phyloP scores from a whole-genome alignment of 2,888 invertebrate species.

The Mylabris sibirica region DNA sequence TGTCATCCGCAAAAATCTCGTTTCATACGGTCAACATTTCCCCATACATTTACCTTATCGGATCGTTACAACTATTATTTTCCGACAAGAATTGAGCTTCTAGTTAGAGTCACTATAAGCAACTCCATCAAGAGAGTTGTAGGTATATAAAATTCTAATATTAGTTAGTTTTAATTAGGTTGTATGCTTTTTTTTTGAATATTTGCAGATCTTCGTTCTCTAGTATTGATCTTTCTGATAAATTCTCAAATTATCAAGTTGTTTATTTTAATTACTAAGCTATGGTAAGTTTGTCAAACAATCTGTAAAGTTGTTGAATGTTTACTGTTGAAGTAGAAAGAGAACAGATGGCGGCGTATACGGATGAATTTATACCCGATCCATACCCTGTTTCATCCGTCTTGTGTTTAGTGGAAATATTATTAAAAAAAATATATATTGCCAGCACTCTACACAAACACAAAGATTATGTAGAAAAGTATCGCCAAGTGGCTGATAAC shows the following conservation, averaged over 20 bases:
- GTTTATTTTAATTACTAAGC: neutral
- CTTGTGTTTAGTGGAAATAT: no score
- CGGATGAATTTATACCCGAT: no score
- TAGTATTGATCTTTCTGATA: neutral
- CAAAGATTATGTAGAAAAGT: neutral
- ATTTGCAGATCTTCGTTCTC: neutral
- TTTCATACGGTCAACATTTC: neutral
- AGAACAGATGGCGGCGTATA: no score
- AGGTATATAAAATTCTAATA: neutral
- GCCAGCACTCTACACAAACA: no score
- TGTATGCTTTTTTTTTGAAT: neutral
- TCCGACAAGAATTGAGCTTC: no score
- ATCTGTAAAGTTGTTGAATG: neutral
- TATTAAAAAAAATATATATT: no score
- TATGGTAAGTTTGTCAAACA: neutral
- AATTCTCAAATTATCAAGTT: neutral
- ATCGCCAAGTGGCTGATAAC: neutral
- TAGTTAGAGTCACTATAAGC: no score
- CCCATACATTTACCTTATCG: neutral
- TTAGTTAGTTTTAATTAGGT: neutral
- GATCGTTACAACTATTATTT: no score
- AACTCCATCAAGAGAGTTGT: no score
- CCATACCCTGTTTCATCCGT: no score
- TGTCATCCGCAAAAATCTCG: constrained; percentile 10
- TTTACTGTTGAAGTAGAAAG: neutral